These are phyloP conservation scores for Hypotaenidia okinawae DNA, from an alignment of 2,797 vertebrate species.

Conservation along the genomic window DNA sequence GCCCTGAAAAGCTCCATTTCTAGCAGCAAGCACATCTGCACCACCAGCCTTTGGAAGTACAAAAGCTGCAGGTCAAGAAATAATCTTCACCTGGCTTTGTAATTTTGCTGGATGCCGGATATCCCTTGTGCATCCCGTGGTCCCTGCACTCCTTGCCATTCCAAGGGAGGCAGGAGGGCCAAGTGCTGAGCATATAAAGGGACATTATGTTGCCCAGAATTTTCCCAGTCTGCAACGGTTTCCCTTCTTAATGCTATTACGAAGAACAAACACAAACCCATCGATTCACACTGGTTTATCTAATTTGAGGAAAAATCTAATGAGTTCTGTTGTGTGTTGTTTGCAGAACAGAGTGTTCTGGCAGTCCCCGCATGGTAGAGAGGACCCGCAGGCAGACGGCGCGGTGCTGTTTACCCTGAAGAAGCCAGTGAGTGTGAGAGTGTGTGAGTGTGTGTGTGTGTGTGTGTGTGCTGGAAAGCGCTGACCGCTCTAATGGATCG, in stretches of 20 bases:
- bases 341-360: conserved; percentile 80
- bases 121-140: not conserved
- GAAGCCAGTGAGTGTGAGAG: not conserved
- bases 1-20: not conserved
- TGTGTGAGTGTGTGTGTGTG: no score
- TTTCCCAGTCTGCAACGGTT: conserved; percentile 15
- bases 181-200: not conserved
- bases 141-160: not conserved
- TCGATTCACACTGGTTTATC: conserved; percentile 41
- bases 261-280: conserved; percentile 15
- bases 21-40: not conserved
- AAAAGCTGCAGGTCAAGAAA: not conserved
- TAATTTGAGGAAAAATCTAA: conserved; percentile 69
- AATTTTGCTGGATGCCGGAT: not conserved
- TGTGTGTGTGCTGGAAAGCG: conserved; percentile 52
- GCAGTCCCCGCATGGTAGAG: conserved; percentile 53
- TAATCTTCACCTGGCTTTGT: not conserved
- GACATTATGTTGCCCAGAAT: conserved; percentile 2
- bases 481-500: conserved; percentile 84
- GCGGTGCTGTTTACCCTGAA: conserved; percentile 75
- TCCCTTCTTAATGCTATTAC: not conserved
- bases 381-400: conserved; percentile 47
- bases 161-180: not conserved
- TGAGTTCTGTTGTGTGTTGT: conserved; percentile 66
- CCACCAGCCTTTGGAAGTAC: not conserved